Evolutionary conservation across 2,888 invertebrate species (phyloP).

Genomic region (Macaria liturata): DNA sequence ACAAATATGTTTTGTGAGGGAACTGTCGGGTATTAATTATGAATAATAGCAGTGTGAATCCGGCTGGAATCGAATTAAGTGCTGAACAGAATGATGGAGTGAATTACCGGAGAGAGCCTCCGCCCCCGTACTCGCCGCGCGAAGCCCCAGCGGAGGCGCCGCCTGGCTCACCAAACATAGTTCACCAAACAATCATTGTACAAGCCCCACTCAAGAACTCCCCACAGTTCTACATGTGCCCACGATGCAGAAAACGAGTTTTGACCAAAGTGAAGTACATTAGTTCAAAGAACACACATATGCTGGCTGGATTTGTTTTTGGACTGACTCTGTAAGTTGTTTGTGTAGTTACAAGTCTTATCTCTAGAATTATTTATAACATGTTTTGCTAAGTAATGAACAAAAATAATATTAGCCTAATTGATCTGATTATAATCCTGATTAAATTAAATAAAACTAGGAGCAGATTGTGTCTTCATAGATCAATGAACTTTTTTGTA

Average conservation of each 20-base stretch:
- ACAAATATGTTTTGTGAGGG: slow-evolving; percentile 28
- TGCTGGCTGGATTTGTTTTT: slow-evolving; percentile 72
- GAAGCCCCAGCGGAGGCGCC: slow-evolving; percentile 36
- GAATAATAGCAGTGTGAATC: slow-evolving; percentile 43
- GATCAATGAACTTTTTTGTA: too few relatives aligned
- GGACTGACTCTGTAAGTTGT: slow-evolving; percentile 68
- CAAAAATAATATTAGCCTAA: too few relatives aligned
- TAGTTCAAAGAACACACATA: slow-evolving; percentile 68
- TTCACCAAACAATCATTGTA: slow-evolving; percentile 58
- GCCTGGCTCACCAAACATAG: slow-evolving; percentile 38
- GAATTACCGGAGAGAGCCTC: slow-evolving; percentile 49
- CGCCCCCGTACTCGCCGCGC: slow-evolving; percentile 61
- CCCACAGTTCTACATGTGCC: slow-evolving; percentile 61
- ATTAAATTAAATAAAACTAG: too few relatives aligned
- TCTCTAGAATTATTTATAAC: too few relatives aligned
- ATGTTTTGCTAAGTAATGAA: too few relatives aligned
- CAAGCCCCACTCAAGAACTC: slow-evolving; percentile 53
- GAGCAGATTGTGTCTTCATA: too few relatives aligned
- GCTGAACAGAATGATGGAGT: slow-evolving; percentile 38
- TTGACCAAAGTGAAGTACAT: slow-evolving; percentile 64
- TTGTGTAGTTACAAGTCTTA: neutral
- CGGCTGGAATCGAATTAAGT: slow-evolving; percentile 36
- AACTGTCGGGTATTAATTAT: slow-evolving; percentile 39
- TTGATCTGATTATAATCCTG: too few relatives aligned
- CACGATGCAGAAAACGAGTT: slow-evolving; percentile 57